A percentile compares a stretch with the other conserved stretches of the same genome.
Conservation (phyloP, 2,888 invertebrate species). For the Aphodius granarius region DNA sequence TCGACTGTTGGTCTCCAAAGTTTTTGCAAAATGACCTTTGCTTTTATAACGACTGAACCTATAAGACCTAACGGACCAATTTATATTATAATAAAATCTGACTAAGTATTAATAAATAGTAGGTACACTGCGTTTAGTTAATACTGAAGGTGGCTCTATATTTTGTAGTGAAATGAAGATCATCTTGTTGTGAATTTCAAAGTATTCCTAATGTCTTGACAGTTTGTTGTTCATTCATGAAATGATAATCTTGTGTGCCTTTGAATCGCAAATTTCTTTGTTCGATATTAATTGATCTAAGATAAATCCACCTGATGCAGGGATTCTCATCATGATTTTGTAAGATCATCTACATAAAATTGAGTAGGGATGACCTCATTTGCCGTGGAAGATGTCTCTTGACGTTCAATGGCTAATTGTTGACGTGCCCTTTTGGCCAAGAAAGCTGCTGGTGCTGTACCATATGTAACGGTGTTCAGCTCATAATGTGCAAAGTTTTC, state of each 20-base stretch:
- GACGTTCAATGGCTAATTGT: conserved; percentile 21
- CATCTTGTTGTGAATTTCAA: conserved; percentile 7
- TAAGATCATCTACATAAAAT: conserved; percentile 26
- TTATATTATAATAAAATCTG: no score
- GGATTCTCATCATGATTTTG: neutral
- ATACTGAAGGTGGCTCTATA: neutral
- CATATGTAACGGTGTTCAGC: conserved; percentile 35
- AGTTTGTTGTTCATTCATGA: neutral
- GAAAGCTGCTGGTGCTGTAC: conserved; percentile 32
- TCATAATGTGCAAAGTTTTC: conserved; percentile 21
- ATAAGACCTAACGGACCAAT: conserved; percentile 7
- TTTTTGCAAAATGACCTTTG: conserved; percentile 2
- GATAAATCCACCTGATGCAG: no score
- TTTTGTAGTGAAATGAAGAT: neutral
- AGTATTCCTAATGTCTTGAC: conserved; percentile 11
- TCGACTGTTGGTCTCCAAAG: neutral
- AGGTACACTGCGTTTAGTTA: conserved; percentile 3
- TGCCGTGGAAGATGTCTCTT: no score
- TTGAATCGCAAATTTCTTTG: no score
- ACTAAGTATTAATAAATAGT: conserved; percentile 9
- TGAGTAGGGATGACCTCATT: neutral
- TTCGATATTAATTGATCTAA: no score
- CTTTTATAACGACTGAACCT: neutral
- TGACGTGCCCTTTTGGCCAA: conserved; percentile 30
- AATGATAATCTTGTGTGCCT: no score